phyloP scores from a whole-genome alignment of 2,113 vertebrate genomes.

The Coptodon rendalli region DNA sequence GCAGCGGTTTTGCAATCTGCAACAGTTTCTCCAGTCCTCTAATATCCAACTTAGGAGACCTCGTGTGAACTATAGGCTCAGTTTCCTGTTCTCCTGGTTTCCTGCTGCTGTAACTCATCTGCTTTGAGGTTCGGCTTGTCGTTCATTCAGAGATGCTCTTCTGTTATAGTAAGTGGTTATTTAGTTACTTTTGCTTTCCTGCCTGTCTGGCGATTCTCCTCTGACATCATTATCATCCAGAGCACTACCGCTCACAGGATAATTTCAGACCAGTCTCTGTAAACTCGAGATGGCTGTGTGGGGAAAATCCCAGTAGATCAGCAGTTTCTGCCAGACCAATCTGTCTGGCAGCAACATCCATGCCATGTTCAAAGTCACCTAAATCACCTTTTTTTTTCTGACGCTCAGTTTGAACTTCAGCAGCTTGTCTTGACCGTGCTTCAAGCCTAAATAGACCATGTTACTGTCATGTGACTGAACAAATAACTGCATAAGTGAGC shows the following conservation, averaged over 20 bases:
- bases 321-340: background rate
- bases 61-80: background rate
- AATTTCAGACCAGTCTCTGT: background rate
- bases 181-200: background rate
- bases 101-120: background rate
- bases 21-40: background rate
- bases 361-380: background rate
- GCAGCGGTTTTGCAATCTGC: background rate
- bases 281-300: background rate
- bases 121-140: background rate
- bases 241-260: background rate
- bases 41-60: background rate
- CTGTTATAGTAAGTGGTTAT: background rate
- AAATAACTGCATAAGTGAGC: background rate
- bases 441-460: fast-evolving
- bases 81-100: background rate
- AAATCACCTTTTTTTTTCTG: background rate
- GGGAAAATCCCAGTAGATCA: background rate
- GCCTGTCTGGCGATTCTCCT: background rate
- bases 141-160: background rate
- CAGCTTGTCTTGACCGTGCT: fast-evolving
- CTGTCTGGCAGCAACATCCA: background rate
- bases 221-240: background rate
- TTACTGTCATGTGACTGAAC: background rate
- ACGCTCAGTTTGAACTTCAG: background rate